Conservation (phyloP, 2,888 invertebrate genomes). For the Tridacna crocea region DNA sequence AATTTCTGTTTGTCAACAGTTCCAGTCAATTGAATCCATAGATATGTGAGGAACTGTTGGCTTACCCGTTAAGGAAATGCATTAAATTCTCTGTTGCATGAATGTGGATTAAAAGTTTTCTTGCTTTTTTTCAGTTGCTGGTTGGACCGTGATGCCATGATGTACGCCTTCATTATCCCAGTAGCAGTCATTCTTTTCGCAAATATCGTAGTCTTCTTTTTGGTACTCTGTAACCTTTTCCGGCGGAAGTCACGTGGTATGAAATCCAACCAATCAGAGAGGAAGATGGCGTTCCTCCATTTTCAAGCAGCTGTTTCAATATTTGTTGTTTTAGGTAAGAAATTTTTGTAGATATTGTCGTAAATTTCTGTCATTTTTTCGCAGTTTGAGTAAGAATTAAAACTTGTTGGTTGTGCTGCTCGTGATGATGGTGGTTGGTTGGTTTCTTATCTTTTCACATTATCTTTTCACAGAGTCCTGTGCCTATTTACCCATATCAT, state of each 20-base stretch:
- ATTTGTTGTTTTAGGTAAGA: conserved; percentile 69
- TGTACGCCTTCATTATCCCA: conserved; percentile 79
- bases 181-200: conserved; percentile 72
- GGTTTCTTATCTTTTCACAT: not conserved
- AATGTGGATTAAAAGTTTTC: too few relatives aligned
- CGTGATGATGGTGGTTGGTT: not conserved
- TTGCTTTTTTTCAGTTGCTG: conserved; percentile 76
- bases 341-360: not conserved
- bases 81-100: too few relatives aligned
- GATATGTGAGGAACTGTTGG: too few relatives aligned
- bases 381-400: not conserved
- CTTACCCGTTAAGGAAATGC: too few relatives aligned
- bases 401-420: not conserved
- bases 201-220: conserved; percentile 71
- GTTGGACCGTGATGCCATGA: conserved; percentile 74
- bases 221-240: conserved; percentile 74
- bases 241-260: conserved; percentile 77
- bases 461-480: not conserved
- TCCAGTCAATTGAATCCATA: too few relatives aligned
- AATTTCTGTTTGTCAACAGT: too few relatives aligned
- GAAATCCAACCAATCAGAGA: conserved; percentile 81
- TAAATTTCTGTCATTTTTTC: not conserved
- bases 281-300: conserved; percentile 74
- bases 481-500: not conserved
- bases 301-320: conserved; percentile 75